Base-by-base conservation (phyloP, 2,888 invertebrate species). In the Troilus luridus region DNA sequence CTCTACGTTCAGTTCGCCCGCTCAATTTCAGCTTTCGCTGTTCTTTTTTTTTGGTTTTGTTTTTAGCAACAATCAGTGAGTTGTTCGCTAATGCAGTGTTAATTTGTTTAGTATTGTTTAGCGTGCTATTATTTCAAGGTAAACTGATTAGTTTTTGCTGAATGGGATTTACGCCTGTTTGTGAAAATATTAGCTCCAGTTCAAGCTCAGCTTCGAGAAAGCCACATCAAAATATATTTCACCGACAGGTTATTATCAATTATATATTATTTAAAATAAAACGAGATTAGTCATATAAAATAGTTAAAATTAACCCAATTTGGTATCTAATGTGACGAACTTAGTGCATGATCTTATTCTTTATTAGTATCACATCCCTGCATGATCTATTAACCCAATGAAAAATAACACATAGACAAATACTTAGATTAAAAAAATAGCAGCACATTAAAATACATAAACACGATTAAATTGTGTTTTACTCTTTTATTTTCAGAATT, bases 1-100 rank as follows among this genome's bases (percentile, higher is more conserved):
- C 56, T 58, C n/a, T 56, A 5, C 56, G 9, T 56, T 41, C 72
- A 41, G 17, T 9, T 41, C 56, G 85, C 56, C 85, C 11, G 17
- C 19, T 77, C 72, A 77, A 41, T 77, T 77, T 19, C 72, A n/a
- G 8, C 9, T 19, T 41, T 77, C 72, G 72, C 41, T 77, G 41
- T 41, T 67, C 3, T 64, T 24, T 14, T 81, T 77, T 24, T 24
- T 24, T 27, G 27, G 5, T 41, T 77, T 77, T 27, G 17, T 41
- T 17, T 81, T 54, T n/a, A 56, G 6, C n/a, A 58, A 10, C 3
- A 3, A 12, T 85, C n/a, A 85, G 85, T 85, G 85, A 85, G 56
- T 56, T n/a, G n/a, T 85, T 85, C n/a, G 8, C 72, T 77, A 41
- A 77, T 77, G 72, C 72, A 77, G 72, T 77, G 72, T 77, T 77